phyloP scores from a whole-genome alignment of 2,113 vertebrate species.

The Turdus rufiventris region DNA sequence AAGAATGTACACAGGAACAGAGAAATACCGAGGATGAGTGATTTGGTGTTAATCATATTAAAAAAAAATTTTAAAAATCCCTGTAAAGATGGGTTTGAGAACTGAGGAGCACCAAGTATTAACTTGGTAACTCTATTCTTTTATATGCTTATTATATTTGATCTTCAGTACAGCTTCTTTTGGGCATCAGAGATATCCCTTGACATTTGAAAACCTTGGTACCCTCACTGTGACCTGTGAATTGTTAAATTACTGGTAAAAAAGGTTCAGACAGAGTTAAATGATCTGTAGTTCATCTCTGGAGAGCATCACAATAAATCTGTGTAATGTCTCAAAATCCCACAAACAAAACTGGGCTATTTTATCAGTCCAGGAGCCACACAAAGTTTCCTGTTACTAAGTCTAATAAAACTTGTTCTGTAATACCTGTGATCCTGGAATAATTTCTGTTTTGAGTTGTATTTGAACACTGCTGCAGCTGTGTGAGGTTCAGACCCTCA shows the following conservation, averaged over 20 bases:
- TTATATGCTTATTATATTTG: background rate
- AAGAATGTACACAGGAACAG: background rate
- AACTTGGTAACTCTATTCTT: background rate
- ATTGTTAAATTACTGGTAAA: background rate
- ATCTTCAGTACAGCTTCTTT: background rate
- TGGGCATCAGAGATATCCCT: background rate
- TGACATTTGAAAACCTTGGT: background rate
- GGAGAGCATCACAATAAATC: background rate
- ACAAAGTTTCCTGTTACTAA: background rate
- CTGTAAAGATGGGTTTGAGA: background rate
- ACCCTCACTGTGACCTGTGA: background rate
- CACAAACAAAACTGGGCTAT: background rate
- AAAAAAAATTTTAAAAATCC: no score
- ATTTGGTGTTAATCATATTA: background rate
- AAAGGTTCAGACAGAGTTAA: fast-evolving
- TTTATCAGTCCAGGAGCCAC: background rate
- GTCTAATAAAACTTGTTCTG: background rate
- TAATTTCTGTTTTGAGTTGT: background rate
- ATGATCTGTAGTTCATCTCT: background rate
- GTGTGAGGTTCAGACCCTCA: background rate
- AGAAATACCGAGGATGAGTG: background rate
- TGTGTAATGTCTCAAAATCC: background rate
- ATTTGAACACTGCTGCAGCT: background rate
- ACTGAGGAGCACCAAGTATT: background rate
- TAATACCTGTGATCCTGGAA: background rate